Evolutionary conservation across 2,113 vertebrate genomes (phyloP).

Genomic region (Anguilla japonica): DNA sequence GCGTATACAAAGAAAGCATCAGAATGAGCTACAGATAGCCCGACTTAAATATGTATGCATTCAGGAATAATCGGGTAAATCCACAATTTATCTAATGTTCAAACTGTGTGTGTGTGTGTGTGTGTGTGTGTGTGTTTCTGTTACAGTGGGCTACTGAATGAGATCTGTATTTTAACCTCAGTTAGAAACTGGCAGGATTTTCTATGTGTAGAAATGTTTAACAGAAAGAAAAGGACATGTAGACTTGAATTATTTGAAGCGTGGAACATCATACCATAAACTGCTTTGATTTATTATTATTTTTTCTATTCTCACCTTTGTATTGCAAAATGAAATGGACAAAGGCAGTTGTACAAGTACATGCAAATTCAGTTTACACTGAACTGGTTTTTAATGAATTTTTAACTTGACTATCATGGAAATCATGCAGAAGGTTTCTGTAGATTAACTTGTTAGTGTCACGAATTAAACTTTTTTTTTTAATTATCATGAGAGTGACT

Average conservation of each 20-base stretch:
- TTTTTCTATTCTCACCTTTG: conserved; percentile 15
- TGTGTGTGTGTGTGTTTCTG: background rate
- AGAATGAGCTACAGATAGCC: background rate
- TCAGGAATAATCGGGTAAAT: background rate
- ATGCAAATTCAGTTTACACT: conserved; percentile 19
- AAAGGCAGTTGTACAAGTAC: conserved; percentile 16
- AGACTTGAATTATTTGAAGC: conserved; percentile 19
- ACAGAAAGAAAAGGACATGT: background rate
- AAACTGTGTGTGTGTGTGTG: background rate
- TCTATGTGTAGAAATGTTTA: background rate
- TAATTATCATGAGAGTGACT: background rate
- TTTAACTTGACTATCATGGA: conserved; percentile 18
- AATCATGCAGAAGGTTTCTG: conserved; percentile 1
- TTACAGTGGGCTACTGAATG: conserved; percentile 6
- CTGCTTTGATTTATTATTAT: conserved; percentile 9
- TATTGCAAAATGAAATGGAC: conserved; percentile 17
- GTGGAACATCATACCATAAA: conserved; percentile 14
- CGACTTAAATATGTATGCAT: background rate
- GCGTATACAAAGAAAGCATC: background rate
- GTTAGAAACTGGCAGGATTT: conserved; percentile 14
- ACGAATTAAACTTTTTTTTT: conserved; percentile 21
- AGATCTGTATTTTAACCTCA: conserved; percentile 15
- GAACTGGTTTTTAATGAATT: conserved; percentile 15
- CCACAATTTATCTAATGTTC: background rate
- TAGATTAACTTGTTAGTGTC: conserved; percentile 15